Conservation (phyloP, 2,888 invertebrate genomes). For the Pristionchus japonicus region DNA sequence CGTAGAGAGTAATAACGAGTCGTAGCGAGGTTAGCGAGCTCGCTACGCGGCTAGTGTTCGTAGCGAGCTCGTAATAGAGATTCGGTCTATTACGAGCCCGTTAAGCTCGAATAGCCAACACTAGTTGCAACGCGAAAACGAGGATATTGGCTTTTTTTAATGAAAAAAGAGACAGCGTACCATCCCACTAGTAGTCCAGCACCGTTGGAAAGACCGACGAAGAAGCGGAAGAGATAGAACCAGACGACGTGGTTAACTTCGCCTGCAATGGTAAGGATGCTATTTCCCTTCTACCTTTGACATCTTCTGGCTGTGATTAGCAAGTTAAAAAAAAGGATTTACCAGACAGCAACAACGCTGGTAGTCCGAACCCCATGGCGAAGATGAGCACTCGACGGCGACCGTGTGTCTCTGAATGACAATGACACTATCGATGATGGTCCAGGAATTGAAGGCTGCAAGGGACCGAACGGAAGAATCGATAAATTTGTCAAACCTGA, state of each 20-base stretch:
- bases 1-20: no score
- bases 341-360: not conserved
- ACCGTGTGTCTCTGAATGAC: conserved; percentile 56
- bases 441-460: no score
- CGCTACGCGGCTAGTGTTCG: no score
- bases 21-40: no score
- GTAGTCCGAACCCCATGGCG: not conserved
- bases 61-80: no score
- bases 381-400: not conserved
- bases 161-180: not conserved
- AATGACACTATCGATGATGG: conserved; percentile 52
- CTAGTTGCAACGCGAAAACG: no score
- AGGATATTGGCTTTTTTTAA: no score
- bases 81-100: no score
- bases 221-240: conserved; percentile 24
- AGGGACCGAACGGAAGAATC: no score
- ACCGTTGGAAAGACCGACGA: not conserved
- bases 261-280: not conserved
- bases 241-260: not conserved
- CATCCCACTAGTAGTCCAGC: not conserved
- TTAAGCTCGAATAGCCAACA: no score
- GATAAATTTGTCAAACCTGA: conserved; percentile 59
- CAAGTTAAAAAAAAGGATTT: not conserved
- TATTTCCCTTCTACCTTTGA: not conserved
- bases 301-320: not conserved